These are phyloP conservation scores for Ectropis crepuscularia DNA, from an alignment of 2,888 invertebrate species.

Conservation along the genomic window DNA sequence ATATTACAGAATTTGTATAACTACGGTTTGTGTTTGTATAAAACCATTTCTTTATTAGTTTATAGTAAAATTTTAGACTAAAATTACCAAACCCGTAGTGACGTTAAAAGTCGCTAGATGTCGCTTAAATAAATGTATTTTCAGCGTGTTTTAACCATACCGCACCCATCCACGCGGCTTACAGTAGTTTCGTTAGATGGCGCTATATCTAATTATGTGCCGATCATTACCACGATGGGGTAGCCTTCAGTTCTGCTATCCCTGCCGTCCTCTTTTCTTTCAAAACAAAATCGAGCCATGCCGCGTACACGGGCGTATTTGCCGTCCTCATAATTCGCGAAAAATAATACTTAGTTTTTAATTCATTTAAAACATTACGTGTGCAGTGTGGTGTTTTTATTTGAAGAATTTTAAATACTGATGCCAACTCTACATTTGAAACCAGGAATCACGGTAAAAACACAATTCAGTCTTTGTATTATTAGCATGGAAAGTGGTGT, in stretches of 20 bases:
- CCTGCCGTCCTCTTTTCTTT: constrained; percentile 41
- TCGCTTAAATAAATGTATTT: no score
- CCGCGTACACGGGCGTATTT: constrained; percentile 67
- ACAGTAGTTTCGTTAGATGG: constrained; percentile 48
- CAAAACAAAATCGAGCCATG: constrained; percentile 78
- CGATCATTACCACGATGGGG: constrained; percentile 65
- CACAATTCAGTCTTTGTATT: constrained; percentile 38
- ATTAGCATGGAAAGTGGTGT: constrained; percentile 21
- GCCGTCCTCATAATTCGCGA: constrained; percentile 67
- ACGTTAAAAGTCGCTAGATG: no score
- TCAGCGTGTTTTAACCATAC: no score
- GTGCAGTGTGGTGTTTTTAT: constrained; percentile 67
- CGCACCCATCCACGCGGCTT: constrained; percentile 25
- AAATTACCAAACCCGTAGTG: no score
- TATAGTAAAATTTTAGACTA: no score
- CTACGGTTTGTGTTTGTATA: no score
- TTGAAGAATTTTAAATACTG: constrained; percentile 52
- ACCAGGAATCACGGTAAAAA: constrained; percentile 78
- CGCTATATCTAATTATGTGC: constrained; percentile 44
- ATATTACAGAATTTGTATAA: no score
- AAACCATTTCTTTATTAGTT: no score
- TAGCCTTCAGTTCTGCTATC: constrained; percentile 36
- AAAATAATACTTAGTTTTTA: constrained; percentile 27
- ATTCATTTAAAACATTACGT: constrained; percentile 48
- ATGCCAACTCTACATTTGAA: constrained; percentile 82